Percentiles rank a stretch among this genome's conserved stretches.
These are phyloP conservation scores for Macrobrachium rosenbergii DNA, from an alignment of 1,140 invertebrate species.

Conservation along the genomic window DNA sequence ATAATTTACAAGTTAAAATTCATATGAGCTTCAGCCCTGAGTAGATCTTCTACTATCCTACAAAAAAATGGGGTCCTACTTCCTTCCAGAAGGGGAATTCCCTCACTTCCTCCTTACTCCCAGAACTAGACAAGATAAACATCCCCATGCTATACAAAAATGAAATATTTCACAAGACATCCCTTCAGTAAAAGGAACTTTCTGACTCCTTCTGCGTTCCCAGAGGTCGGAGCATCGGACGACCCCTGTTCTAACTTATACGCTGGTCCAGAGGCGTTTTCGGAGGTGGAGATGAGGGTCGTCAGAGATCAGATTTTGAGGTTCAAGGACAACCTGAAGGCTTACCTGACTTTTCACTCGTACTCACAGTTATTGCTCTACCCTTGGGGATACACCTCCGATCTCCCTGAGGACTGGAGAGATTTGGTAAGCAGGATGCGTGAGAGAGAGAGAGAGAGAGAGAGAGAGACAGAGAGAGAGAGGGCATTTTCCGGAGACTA, in stretches of 20 bases:
- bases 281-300: slow-evolving; percentile 89
- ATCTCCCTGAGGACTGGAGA: slow-evolving; percentile 68
- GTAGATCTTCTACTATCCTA: no score
- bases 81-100: background rate
- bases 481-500: no score
- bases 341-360: slow-evolving; percentile 69
- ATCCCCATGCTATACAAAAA: no score
- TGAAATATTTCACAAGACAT: background rate
- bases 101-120: background rate
- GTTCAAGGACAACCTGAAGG: slow-evolving; percentile 48
- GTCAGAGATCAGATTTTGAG: slow-evolving; percentile 73
- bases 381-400: slow-evolving; percentile 69
- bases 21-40: no score
- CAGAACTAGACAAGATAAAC: no score
- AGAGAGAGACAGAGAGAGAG: no score
- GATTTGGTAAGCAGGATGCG: slow-evolving; percentile 66
- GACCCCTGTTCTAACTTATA: slow-evolving; percentile 92
- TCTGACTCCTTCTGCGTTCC: background rate
- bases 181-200: no score
- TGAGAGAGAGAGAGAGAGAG: no score
- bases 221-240: slow-evolving; percentile 78
- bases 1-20: no score
- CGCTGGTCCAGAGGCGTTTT: slow-evolving; percentile 88
- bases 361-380: slow-evolving; percentile 68
- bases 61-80: no score